A percentile compares a stretch with the other conserved stretches of the same genome.
Conservation (phyloP, 2,888 invertebrate genomes). For the Stenichneumon culpator region DNA sequence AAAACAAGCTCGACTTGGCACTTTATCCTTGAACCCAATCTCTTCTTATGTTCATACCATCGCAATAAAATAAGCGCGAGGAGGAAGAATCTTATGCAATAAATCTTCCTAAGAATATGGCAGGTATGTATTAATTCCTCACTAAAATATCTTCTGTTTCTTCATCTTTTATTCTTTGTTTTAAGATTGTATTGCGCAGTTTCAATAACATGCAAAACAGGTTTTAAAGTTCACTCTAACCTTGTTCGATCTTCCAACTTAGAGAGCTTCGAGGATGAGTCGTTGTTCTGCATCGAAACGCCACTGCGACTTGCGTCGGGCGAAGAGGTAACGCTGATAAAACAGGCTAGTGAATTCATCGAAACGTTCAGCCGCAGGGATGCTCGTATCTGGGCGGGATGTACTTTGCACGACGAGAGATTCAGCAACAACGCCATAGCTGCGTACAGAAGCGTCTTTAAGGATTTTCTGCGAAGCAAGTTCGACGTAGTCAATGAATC, state of each 20-base stretch:
- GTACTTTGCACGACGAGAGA: not conserved
- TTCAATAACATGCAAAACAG: not conserved
- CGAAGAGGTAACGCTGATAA: not conserved
- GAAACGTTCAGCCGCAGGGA: not conserved
- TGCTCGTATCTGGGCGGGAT: not conserved
- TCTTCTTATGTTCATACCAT: too few species aligned
- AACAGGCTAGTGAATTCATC: not conserved
- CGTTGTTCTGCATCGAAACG: not conserved
- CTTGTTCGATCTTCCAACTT: not conserved
- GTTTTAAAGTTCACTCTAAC: not conserved
- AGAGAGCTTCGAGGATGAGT: not conserved
- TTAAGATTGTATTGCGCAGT: not conserved
- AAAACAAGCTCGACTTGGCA: too few species aligned
- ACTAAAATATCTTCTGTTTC: too few species aligned
- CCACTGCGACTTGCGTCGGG: not conserved
- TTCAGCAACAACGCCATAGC: not conserved
- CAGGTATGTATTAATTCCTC: too few species aligned
- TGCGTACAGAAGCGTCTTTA: slow-evolving; percentile 2
- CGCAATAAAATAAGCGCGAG: too few species aligned
- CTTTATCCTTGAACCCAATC: too few species aligned
- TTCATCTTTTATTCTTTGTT: too few species aligned
- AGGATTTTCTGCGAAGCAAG: not conserved
- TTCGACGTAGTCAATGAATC: not conserved
- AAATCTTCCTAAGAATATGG: too few species aligned
- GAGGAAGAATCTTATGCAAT: too few species aligned